phyloP scores from a whole-genome alignment of 2,888 invertebrate genomes.

The Napeogenes inachia region DNA sequence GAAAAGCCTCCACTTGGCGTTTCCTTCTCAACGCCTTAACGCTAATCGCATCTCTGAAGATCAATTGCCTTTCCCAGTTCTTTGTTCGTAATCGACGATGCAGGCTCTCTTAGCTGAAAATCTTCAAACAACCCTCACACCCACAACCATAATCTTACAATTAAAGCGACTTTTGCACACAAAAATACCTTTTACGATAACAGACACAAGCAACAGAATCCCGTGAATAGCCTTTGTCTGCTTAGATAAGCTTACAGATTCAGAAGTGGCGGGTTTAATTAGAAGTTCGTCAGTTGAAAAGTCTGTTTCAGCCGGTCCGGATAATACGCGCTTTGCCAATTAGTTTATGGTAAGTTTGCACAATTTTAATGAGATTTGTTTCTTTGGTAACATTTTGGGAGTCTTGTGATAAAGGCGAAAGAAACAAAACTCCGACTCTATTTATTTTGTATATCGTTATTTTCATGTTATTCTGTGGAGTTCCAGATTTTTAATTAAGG shows the following conservation, averaged over 20 bases:
- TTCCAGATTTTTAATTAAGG: slow-evolving; percentile 22
- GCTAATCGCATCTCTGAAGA: slow-evolving; percentile 62
- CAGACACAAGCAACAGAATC: slow-evolving; percentile 37
- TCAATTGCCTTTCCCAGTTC: slow-evolving; percentile 61
- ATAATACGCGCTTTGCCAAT: slow-evolving; percentile 55
- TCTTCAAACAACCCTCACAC: slow-evolving; percentile 44
- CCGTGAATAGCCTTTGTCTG: slow-evolving; percentile 34
- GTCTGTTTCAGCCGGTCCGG: slow-evolving; percentile 46
- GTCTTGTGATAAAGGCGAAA: slow-evolving; percentile 23
- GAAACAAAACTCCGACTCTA: slow-evolving; percentile 22
- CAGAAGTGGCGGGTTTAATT: slow-evolving; percentile 58
- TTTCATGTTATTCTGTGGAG: slow-evolving; percentile 7
- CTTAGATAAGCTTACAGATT: slow-evolving; percentile 48
- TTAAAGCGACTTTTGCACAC: slow-evolving; percentile 31
- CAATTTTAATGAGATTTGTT: slow-evolving; percentile 59
- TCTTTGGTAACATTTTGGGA: slow-evolving; percentile 31
- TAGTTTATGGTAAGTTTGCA: slow-evolving; percentile 63
- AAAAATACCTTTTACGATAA: slow-evolving; percentile 38
- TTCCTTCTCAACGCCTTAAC: slow-evolving; percentile 47
- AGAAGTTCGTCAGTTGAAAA: slow-evolving; percentile 49
- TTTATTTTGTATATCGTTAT: slow-evolving; percentile 7
- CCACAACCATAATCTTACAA: slow-evolving; percentile 33
- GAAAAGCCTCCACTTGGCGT: slow-evolving; percentile 32
- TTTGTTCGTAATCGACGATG: slow-evolving; percentile 59
- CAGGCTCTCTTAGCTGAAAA: slow-evolving; percentile 53